Evolutionary conservation across 2,797 vertebrate genomes (phyloP).

Genomic region (Trematomus bernacchii): DNA sequence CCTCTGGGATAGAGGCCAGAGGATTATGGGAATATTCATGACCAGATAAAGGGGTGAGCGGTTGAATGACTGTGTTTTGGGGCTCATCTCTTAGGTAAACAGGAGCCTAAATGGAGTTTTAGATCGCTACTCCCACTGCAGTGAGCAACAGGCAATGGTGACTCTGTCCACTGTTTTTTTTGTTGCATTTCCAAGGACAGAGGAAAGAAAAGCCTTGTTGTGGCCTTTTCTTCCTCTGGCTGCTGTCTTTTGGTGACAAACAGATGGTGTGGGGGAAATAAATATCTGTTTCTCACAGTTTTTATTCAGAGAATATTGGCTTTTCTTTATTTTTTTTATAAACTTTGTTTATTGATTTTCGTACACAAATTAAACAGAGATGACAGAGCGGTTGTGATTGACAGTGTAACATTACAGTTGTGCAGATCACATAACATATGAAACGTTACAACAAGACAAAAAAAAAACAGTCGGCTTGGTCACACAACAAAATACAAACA

Average conservation of each 20-base stretch:
- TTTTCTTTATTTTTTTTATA: too few relatives aligned
- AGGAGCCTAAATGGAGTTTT: conserved; percentile 88
- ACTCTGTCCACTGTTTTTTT: conserved; percentile 73
- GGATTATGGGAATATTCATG: conserved; percentile 99
- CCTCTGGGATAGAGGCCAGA: conserved; percentile 88
- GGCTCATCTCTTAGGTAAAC: conserved; percentile 98
- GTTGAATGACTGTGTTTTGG: conserved; percentile 91
- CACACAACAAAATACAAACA: too few relatives aligned
- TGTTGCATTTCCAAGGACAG: conserved; percentile 69
- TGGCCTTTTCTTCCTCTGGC: conserved; percentile 70
- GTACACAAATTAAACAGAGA: too few relatives aligned
- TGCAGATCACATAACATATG: too few relatives aligned
- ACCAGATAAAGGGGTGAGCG: conserved; percentile 89
- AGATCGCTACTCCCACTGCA: conserved; percentile 75
- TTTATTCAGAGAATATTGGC: conserved; percentile 67
- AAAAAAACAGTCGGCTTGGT: too few relatives aligned
- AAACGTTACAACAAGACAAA: too few relatives aligned
- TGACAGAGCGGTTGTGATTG: too few relatives aligned
- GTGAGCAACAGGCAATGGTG: conserved; percentile 68
- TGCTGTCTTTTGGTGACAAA: conserved; percentile 78
- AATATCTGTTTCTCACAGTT: conserved; percentile 81
- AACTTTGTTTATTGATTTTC: too few relatives aligned
- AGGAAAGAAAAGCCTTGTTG: conserved; percentile 80
- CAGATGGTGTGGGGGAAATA: conserved; percentile 82
- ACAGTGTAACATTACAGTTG: too few relatives aligned